Conservation (phyloP, 2,888 invertebrate genomes). For the Drosophila conformis region DNA sequence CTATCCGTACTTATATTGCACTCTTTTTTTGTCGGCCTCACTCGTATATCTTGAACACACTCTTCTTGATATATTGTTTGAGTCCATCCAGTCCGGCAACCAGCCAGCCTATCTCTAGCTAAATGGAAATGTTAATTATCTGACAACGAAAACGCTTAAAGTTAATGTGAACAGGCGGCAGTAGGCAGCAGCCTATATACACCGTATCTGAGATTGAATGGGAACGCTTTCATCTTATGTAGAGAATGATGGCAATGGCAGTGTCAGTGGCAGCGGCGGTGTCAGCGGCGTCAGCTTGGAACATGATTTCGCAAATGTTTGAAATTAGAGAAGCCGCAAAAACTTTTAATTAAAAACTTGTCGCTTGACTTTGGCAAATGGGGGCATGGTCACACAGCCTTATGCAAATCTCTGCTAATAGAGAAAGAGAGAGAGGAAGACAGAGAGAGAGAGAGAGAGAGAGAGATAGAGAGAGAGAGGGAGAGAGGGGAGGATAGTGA, state of each 20-base stretch:
- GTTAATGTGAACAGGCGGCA: constrained; percentile 39
- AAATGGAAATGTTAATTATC: constrained; percentile 78
- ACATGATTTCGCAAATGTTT: constrained; percentile 70
- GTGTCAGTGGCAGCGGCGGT: not conserved
- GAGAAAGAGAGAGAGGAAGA: not conserved
- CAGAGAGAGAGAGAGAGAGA: not conserved
- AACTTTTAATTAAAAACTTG: constrained; percentile 79
- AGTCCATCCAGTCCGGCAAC: constrained; percentile 7
- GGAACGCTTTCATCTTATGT: constrained; percentile 4
- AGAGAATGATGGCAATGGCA: not conserved
- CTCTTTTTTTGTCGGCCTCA: not conserved
- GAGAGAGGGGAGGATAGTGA: not conserved
- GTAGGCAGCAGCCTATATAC: not conserved
- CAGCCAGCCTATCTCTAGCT: constrained; percentile 23
- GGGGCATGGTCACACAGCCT: constrained; percentile 8
- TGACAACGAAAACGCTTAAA: constrained; percentile 68
- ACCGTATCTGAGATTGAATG: constrained; percentile 30
- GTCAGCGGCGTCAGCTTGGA: constrained; percentile 44
- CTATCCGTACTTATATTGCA: not conserved
- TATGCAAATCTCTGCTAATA: not conserved
- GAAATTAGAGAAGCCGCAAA: constrained; percentile 68
- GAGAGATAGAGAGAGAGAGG: not conserved
- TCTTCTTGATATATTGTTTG: constrained; percentile 49
- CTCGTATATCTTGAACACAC: constrained; percentile 30
- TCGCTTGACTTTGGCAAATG: constrained; percentile 49